Evolutionary conservation across 2,888 invertebrate genomes (phyloP).

Genomic region (Rhagophthalmus giganteus): DNA sequence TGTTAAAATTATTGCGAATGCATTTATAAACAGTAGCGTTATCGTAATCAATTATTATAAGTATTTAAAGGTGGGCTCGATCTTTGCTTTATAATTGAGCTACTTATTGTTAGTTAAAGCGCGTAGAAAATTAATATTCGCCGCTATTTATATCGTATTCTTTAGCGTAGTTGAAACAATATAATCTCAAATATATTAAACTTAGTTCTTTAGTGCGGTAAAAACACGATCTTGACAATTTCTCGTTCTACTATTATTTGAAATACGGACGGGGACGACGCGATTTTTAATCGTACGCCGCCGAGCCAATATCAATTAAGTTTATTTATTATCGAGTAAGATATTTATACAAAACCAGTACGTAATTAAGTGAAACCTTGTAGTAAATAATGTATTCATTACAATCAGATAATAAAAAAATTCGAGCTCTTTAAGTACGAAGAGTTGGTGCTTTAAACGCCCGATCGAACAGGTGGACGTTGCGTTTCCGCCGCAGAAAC

Average conservation of each 20-base stretch:
- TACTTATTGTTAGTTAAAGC: background rate
- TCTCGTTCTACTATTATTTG: constrained; percentile 1
- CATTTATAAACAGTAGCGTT: background rate
- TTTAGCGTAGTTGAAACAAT: constrained; percentile 5
- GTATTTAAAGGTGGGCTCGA: constrained; percentile 1
- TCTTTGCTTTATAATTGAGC: constrained; percentile 1
- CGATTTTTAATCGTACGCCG: background rate
- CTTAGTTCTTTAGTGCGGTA: constrained; percentile 10
- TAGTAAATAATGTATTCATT: constrained; percentile 25
- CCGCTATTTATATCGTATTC: constrained; percentile 6
- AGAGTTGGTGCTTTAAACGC: too few species aligned
- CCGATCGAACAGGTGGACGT: too few species aligned
- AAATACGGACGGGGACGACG: background rate
- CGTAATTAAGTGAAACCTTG: constrained; percentile 16
- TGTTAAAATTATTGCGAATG: background rate
- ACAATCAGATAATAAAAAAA: constrained; percentile 24
- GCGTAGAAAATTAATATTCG: constrained; percentile 1
- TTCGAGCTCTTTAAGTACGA: constrained; percentile 7
- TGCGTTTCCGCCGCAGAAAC: too few species aligned
- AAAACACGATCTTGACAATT: constrained; percentile 18
- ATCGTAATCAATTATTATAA: background rate
- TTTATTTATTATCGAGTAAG: constrained; percentile 13
- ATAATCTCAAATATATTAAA: constrained; percentile 5
- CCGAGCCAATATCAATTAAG: constrained; percentile 5
- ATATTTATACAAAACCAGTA: constrained; percentile 19